Evolutionary conservation across 2,888 invertebrate genomes (phyloP).

Genomic region (Sarcophaga caerulescens): DNA sequence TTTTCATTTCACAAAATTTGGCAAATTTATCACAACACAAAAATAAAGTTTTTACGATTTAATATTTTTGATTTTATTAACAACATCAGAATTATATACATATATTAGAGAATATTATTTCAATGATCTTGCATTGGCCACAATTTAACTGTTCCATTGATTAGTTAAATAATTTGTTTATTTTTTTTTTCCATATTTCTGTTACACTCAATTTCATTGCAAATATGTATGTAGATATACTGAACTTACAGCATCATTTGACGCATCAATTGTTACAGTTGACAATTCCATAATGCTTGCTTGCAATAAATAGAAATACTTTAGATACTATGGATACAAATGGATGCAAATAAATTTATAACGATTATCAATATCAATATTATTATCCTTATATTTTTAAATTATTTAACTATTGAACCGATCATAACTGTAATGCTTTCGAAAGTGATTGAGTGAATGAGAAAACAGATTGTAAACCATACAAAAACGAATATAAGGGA

Average conservation of each 20-base stretch:
- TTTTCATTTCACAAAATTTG: too few relatives aligned
- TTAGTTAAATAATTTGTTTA: not conserved
- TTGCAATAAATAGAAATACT: not conserved
- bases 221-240: constrained; percentile 3
- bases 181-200: not conserved
- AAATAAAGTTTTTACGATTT: too few relatives aligned
- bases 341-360: too few relatives aligned
- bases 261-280: constrained; percentile 67
- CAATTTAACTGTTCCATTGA: not conserved
- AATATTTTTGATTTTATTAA: too few relatives aligned
- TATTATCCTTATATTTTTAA: too few relatives aligned
- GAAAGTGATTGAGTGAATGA: constrained; percentile 64
- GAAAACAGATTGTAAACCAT: not conserved
- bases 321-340: not conserved
- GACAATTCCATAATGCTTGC: constrained; percentile 67
- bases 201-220: not conserved
- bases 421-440: constrained; percentile 49
- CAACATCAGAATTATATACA: too few relatives aligned
- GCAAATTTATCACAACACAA: too few relatives aligned
- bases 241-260: constrained; percentile 53
- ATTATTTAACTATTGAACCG: constrained; percentile 21
- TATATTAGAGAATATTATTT: too few relatives aligned
- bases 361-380: too few relatives aligned
- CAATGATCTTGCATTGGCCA: too few relatives aligned
- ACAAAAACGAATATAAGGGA: too few relatives aligned